These are phyloP conservation scores for Coptodon rendalli DNA, from an alignment of 2,113 vertebrate species.

Conservation along the genomic window DNA sequence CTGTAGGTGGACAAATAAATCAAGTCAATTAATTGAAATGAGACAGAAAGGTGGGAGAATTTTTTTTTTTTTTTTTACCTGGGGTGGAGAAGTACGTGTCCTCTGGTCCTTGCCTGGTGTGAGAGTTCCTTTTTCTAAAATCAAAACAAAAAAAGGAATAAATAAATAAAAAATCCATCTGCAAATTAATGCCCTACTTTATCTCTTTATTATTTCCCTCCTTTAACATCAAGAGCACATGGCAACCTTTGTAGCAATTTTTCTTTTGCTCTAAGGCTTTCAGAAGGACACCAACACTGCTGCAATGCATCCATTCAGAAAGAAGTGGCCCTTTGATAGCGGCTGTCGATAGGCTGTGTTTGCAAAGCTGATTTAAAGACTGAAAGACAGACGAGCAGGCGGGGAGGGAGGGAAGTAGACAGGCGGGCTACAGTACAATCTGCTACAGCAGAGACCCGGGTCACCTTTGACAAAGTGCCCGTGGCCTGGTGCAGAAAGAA, in stretches of 20 bases:
- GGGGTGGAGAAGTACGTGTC: constrained; percentile 92
- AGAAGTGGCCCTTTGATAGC: constrained; percentile 54
- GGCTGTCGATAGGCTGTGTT: constrained; percentile 50
- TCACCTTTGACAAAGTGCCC: constrained; percentile 60
- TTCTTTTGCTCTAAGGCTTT: constrained; percentile 14
- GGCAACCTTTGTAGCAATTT: constrained; percentile 20
- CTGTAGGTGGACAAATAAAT: background rate
- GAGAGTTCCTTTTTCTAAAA: constrained; percentile 75
- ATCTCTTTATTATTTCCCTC: background rate
- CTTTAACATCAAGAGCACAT: constrained; percentile 30
- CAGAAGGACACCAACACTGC: constrained; percentile 16
- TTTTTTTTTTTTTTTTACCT: constrained; percentile 67
- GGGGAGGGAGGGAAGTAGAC: background rate
- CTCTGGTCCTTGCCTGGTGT: constrained; percentile 79
- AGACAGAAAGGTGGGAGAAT: background rate
- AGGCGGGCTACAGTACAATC: background rate
- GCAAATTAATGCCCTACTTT: background rate
- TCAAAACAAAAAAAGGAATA: background rate
- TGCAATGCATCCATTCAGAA: constrained; percentile 34
- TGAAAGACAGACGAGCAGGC: constrained; percentile 21
- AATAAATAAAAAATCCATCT: background rate
- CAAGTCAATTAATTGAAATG: background rate
- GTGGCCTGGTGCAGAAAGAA: constrained; percentile 38
- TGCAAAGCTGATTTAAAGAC: constrained; percentile 50
- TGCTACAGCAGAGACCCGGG: constrained; percentile 27